Conservation (phyloP, 2,888 invertebrate genomes). For the Athrips mouffetella region DNA sequence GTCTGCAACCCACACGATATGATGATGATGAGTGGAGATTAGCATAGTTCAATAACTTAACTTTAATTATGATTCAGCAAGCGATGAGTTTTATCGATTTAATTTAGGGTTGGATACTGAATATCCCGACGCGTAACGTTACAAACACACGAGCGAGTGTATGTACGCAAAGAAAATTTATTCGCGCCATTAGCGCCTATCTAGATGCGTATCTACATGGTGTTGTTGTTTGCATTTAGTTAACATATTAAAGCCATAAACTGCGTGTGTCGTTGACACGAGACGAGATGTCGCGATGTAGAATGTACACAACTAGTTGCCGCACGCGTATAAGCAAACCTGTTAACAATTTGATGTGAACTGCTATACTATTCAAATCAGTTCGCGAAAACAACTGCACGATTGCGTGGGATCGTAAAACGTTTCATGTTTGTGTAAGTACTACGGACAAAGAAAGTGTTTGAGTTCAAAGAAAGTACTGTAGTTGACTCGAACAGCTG, state of each 20-base stretch:
- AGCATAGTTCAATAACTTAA: no score
- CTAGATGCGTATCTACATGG: constrained; percentile 37
- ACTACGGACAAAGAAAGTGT: background rate
- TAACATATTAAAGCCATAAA: constrained; percentile 65
- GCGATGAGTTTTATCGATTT: no score
- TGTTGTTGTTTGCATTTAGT: constrained; percentile 62
- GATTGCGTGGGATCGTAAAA: constrained; percentile 1
- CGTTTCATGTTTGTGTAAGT: constrained; percentile 10
- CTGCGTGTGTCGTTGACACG: constrained; percentile 49
- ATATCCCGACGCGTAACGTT: background rate
- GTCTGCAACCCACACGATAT: no score
- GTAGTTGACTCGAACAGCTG: constrained; percentile 4
- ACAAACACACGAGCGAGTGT: constrained; percentile 11
- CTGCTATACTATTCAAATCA: constrained; percentile 4
- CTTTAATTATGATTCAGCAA: no score
- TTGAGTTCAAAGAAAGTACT: constrained; percentile 8
- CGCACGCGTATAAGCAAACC: constrained; percentile 27
- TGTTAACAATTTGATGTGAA: constrained; percentile 20
- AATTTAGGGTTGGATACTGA: background rate
- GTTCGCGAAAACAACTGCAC: background rate
- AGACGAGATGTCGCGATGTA: constrained; percentile 39
- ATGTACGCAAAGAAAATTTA: constrained; percentile 33
- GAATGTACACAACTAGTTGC: constrained; percentile 28
- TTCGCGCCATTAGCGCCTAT: constrained; percentile 37
- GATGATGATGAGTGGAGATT: no score